Evolutionary conservation across 2,888 invertebrate species (phyloP).

Genomic region (Cephus nigrinus): DNA sequence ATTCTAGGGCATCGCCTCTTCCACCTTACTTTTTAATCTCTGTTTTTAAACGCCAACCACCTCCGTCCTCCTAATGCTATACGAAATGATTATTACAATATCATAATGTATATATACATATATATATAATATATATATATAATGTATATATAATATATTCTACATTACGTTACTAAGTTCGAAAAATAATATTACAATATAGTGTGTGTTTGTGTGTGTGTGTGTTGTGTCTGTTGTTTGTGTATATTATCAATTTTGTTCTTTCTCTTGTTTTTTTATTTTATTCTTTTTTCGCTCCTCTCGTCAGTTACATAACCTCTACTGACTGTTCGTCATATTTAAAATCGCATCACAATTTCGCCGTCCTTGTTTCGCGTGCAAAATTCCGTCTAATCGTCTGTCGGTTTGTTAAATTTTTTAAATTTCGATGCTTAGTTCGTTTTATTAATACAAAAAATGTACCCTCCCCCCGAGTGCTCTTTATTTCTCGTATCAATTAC

Average conservation of each 20-base stretch:
- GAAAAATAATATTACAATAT: slow-evolving; percentile 66
- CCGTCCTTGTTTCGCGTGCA: background rate
- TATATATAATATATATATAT: slow-evolving; percentile 33
- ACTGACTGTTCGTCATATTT: background rate
- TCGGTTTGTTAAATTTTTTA: background rate
- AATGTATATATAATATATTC: slow-evolving; percentile 55
- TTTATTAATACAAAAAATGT: background rate
- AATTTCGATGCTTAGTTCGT: too few species aligned
- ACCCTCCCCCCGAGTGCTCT: slow-evolving; percentile 12
- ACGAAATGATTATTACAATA: slow-evolving; percentile 63
- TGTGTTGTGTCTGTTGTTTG: slow-evolving; percentile 44
- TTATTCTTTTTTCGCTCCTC: slow-evolving; percentile 33
- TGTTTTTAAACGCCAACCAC: slow-evolving; percentile 46
- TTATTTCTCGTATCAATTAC: slow-evolving; percentile 18
- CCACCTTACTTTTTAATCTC: slow-evolving; percentile 50
- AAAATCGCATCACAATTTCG: too few species aligned
- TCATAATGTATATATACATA: slow-evolving; percentile 49
- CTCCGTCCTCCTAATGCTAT: slow-evolving; percentile 55
- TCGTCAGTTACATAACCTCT: slow-evolving; percentile 10
- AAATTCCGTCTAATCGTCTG: background rate
- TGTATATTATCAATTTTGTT: slow-evolving; percentile 44
- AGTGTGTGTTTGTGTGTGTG: slow-evolving; percentile 44
- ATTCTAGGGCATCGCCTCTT: slow-evolving; percentile 35
- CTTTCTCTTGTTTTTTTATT: slow-evolving; percentile 29
- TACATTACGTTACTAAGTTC: slow-evolving; percentile 64